A percentile compares a stretch with the other conserved stretches of the same genome.
Evolutionary conservation across 2,888 invertebrate genomes (phyloP).

Genomic region (Epinotia ramella): DNA sequence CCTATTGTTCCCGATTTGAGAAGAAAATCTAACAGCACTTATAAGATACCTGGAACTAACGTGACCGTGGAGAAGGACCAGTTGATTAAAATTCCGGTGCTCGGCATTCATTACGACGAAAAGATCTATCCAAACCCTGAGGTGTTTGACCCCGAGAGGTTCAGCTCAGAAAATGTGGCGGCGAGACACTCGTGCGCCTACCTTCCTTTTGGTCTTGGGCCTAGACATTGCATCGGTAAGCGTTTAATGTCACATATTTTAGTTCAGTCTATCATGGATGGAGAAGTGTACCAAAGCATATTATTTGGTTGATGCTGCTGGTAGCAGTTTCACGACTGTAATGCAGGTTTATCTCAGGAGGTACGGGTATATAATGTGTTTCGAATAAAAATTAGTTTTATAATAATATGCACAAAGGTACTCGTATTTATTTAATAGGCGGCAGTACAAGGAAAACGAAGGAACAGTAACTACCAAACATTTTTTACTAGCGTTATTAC

Average conservation of each 20-base stretch:
- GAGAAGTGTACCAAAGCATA: not conserved
- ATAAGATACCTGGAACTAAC: constrained; percentile 10
- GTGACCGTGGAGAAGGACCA: not conserved
- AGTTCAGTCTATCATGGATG: not conserved
- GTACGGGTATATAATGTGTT: too few species aligned
- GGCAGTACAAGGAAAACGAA: too few species aligned
- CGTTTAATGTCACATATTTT: not conserved
- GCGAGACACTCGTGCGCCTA: constrained; percentile 14
- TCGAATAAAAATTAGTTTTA: too few species aligned
- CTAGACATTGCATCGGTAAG: constrained; percentile 24
- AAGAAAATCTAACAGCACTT: constrained; percentile 5
- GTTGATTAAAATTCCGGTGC: constrained; percentile 5
- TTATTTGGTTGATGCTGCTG: too few species aligned
- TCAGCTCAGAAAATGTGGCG: not conserved
- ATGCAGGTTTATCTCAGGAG: too few species aligned
- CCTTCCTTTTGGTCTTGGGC: constrained; percentile 14
- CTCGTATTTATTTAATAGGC: too few species aligned
- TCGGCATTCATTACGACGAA: constrained; percentile 10
- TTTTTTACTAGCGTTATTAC: too few species aligned
- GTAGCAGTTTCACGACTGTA: too few species aligned
- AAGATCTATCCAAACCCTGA: constrained; percentile 12
- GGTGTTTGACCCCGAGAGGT: constrained; percentile 24
- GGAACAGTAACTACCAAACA: too few species aligned
- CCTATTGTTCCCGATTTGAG: not conserved
- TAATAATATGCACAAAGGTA: too few species aligned